Conservation (phyloP, 2,113 vertebrate species). For the Atractosteus spatula region DNA sequence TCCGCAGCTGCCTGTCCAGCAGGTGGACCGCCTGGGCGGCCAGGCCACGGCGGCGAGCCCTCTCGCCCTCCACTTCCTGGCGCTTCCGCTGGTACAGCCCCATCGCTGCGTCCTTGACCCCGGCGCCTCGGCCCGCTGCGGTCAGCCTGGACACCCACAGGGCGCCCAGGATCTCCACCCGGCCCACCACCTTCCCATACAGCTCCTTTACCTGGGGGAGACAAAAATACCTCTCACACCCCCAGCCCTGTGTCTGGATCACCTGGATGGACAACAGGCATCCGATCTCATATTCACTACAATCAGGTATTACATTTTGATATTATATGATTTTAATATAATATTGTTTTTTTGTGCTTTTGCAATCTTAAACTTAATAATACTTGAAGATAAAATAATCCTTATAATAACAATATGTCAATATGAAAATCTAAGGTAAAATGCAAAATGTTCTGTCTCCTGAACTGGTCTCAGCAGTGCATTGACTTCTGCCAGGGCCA, state of each 20-base stretch:
- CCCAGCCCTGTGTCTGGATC: not conserved
- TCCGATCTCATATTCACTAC: too few species aligned
- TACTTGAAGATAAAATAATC: too few species aligned
- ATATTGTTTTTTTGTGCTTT: too few species aligned
- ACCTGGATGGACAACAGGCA: not conserved
- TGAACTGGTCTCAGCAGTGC: too few species aligned
- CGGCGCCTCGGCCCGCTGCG: conserved; percentile 23
- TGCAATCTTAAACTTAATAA: too few species aligned
- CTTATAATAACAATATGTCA: too few species aligned
- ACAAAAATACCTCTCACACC: not conserved
- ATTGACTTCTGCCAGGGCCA: too few species aligned
- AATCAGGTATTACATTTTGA: too few species aligned
- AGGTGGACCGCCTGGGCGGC: conserved; percentile 61
- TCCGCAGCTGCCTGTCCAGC: conserved; percentile 63
- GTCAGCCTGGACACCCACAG: conserved; percentile 46
- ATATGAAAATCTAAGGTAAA: too few species aligned
- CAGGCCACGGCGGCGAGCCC: conserved; percentile 54
- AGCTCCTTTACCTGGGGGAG: conserved; percentile 70
- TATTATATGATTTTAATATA: too few species aligned
- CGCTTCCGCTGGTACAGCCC: conserved; percentile 41
- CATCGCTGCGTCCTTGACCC: conserved; percentile 8
- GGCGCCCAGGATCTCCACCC: conserved; percentile 57
- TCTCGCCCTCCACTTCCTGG: conserved; percentile 70
- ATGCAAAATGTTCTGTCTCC: too few species aligned
- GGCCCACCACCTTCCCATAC: conserved; percentile 62